A percentile compares a stretch with the other conserved stretches of the same genome.
phyloP scores from a whole-genome alignment of 2,113 vertebrate species.

The Corythornis vintsioides region DNA sequence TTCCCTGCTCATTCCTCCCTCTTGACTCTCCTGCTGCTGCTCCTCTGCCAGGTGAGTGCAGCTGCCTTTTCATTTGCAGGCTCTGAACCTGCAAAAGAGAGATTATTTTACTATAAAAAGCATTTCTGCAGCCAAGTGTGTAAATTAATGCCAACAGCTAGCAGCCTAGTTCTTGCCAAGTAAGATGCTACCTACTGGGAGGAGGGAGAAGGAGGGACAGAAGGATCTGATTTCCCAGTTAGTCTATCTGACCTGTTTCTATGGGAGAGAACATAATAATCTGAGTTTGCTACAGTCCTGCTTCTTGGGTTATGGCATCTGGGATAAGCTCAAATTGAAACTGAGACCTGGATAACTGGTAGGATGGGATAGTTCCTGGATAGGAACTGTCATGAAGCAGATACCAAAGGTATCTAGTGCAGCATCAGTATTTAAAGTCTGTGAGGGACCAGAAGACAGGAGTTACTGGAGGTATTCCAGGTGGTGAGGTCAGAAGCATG shows the following conservation, averaged over 20 bases:
- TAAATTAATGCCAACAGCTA: neutral
- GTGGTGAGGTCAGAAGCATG: neutral
- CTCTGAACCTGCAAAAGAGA: neutral
- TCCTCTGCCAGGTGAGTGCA: neutral
- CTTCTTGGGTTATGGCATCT: neutral
- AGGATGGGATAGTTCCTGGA: too few relatives aligned
- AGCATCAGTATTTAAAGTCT: rapidly evolving
- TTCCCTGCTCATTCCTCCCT: neutral
- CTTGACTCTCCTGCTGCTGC: neutral
- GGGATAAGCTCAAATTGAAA: neutral
- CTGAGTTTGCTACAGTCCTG: neutral
- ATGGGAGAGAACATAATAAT: neutral
- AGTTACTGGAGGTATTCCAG: neutral
- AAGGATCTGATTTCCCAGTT: neutral
- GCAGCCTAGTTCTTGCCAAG: neutral
- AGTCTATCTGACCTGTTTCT: neutral
- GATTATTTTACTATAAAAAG: neutral
- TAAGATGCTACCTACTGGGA: neutral
- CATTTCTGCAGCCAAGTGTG: neutral
- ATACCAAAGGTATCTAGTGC: neutral
- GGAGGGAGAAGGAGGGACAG: neutral
- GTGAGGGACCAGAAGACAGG: neutral
- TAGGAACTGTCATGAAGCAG: neutral
- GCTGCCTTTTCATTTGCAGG: neutral
- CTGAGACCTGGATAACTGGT: neutral